Evolutionary conservation across 2,113 vertebrate species (phyloP).

Genomic region (Calidris pygmaea): DNA sequence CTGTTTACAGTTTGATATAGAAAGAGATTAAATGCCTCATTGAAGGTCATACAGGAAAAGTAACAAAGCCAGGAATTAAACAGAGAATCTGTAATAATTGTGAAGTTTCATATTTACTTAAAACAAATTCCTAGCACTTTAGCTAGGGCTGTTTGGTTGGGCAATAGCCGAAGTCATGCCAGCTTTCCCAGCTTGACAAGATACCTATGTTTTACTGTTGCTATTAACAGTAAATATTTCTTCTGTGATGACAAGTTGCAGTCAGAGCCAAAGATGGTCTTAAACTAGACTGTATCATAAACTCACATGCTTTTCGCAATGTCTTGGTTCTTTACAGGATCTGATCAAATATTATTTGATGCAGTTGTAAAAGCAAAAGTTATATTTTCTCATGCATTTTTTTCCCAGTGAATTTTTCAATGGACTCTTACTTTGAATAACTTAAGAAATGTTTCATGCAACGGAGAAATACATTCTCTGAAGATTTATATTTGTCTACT

Average conservation of each 20-base stretch:
- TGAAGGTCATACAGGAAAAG: conserved; percentile 6
- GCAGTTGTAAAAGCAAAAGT: neutral
- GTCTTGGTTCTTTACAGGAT: neutral
- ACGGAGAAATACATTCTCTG: neutral
- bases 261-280: neutral
- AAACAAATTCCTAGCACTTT: neutral
- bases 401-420: neutral
- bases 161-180: neutral
- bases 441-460: neutral
- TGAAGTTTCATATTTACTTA: neutral
- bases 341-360: neutral
- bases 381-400: neutral
- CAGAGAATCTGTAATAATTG: neutral
- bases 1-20: neutral
- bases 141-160: neutral
- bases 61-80: neutral
- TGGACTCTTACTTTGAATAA: neutral
- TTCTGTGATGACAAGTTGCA: neutral
- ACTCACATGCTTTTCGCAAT: neutral
- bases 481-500: neutral
- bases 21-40: neutral
- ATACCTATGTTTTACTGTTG: neutral
- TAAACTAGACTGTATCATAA: neutral
- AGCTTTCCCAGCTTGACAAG: neutral
- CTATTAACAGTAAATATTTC: neutral